phyloP scores from a whole-genome alignment of 92 coral and sea anemone genomes.

The Siderastrea siderea region DNA sequence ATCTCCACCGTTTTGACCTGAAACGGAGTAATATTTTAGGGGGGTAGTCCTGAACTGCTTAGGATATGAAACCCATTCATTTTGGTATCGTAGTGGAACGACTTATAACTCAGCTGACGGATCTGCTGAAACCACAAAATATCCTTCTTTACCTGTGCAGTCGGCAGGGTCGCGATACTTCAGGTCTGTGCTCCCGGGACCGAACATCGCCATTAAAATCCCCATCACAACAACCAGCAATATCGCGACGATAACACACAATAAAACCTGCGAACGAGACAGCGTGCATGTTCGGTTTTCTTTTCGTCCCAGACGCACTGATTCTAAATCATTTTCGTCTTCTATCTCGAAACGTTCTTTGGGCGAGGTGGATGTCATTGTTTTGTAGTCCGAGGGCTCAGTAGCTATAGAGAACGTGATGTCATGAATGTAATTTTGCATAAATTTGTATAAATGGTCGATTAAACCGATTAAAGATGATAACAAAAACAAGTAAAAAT shows the following conservation, averaged over 20 bases:
- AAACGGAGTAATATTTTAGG: too few species aligned
- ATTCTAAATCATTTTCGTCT: background rate
- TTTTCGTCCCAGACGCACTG: background rate
- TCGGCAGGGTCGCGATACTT: slow-evolving; percentile 7
- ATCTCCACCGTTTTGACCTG: too few species aligned
- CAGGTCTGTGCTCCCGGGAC: slow-evolving; percentile 41
- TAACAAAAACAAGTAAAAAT: too few species aligned
- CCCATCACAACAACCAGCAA: slow-evolving; percentile 10
- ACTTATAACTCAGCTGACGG: too few species aligned
- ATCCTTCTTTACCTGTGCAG: slow-evolving; percentile 2
- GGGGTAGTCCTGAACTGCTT: too few species aligned
- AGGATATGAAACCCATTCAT: too few species aligned
- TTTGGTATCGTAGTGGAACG: background rate
- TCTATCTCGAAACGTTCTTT: background rate
- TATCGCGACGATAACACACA: slow-evolving; percentile 5
- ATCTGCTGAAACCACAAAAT: background rate
- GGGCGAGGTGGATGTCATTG: background rate
- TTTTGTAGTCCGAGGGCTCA: background rate
- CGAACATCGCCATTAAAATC: slow-evolving; percentile 50
- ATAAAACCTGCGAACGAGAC: background rate
- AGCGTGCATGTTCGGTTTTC: background rate
- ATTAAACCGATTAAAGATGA: too few species aligned
- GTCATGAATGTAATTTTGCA: too few species aligned
- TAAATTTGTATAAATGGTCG: too few species aligned
- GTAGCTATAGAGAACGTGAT: too few species aligned